These are phyloP conservation scores for Phytoseiulus persimilis DNA, from an alignment of 2,888 invertebrate genomes.

Conservation along the genomic window DNA sequence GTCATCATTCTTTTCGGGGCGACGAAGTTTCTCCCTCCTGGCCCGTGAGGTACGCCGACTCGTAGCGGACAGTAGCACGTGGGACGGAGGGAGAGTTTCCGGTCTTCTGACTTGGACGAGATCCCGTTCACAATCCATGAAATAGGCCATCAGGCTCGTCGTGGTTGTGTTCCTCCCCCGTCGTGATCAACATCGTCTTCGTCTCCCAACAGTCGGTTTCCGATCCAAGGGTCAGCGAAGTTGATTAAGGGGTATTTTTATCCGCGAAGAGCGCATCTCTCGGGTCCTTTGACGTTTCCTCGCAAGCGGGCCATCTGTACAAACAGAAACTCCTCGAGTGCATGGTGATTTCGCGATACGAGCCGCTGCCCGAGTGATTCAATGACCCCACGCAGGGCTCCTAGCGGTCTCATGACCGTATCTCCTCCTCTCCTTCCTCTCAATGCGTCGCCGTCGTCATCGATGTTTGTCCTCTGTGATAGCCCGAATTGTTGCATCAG, in stretches of 20 bases:
- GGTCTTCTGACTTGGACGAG: neutral
- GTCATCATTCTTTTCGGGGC: neutral
- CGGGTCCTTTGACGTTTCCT: neutral
- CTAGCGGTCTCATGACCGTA: neutral
- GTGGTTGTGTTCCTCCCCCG: neutral
- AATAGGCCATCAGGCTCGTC: neutral
- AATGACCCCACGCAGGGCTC: neutral
- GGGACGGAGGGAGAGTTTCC: too few relatives aligned
- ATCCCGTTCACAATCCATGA: neutral
- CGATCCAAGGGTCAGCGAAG: neutral
- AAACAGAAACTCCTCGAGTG: neutral
- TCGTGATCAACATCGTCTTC: neutral
- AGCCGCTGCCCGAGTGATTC: neutral
- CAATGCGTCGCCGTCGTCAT: neutral
- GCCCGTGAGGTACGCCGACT: too few relatives aligned
- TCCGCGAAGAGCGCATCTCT: neutral
- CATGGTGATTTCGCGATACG: neutral
- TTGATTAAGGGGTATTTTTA: constrained; percentile 5
- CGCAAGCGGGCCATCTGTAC: neutral
- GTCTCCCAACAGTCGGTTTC: neutral
- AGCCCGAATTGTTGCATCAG: too few relatives aligned
- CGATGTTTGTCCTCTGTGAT: neutral
- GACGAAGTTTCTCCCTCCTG: neutral
- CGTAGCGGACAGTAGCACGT: too few relatives aligned
- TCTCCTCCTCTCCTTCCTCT: neutral